Evolutionary conservation across 1,140 invertebrate genomes (phyloP).

Genomic region (Leptopilina boulardi): DNA sequence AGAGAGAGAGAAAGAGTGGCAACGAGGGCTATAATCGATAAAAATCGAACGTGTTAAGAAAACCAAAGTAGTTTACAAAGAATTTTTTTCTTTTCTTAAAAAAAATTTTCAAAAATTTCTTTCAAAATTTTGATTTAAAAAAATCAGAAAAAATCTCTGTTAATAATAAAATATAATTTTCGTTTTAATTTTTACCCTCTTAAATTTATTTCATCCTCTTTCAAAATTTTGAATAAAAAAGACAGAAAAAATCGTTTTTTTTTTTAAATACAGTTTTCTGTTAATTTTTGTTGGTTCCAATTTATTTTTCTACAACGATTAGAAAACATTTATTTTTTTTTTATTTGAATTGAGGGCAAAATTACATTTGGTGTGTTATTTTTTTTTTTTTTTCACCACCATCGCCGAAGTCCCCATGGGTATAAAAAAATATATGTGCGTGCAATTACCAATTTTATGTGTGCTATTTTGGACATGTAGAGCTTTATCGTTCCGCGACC

Average conservation of each 20-base stretch:
- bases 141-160: too few relatives aligned
- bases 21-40: conserved; percentile 19
- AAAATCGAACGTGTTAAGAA: conserved; percentile 21
- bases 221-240: too few relatives aligned
- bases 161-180: too few relatives aligned
- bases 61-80: neutral
- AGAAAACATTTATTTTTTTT: too few relatives aligned
- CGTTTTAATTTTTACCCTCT: too few relatives aligned
- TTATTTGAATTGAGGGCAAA: conserved; percentile 15
- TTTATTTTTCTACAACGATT: neutral
- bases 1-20: neutral
- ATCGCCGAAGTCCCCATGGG: conserved; percentile 34
- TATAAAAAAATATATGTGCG: conserved; percentile 37
- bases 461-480: conserved; percentile 60
- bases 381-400: conserved; percentile 47
- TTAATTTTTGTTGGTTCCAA: too few relatives aligned
- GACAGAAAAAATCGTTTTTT: too few relatives aligned
- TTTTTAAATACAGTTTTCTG: too few relatives aligned
- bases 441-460: conserved; percentile 64
- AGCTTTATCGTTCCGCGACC: conserved; percentile 66
- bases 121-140: too few relatives aligned
- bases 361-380: conserved; percentile 41
- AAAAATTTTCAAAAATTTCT: too few relatives aligned
- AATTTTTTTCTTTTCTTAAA: too few relatives aligned
- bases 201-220: too few relatives aligned